phyloP scores from a whole-genome alignment of 2,797 vertebrate species.

The Melanotaenia pygmaea region DNA sequence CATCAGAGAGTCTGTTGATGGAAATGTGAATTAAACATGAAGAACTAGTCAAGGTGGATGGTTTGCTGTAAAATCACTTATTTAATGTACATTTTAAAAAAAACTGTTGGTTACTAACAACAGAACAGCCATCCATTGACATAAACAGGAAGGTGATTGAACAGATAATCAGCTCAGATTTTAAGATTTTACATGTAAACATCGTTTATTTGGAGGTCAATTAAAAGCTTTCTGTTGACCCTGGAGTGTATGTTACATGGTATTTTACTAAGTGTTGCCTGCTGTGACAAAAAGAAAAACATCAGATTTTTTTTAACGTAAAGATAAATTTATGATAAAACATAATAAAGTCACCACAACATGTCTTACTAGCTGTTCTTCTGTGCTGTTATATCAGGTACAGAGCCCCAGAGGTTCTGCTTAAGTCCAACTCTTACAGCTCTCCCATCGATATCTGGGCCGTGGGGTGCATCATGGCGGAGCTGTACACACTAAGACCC shows the following conservation, averaged over 20 bases:
- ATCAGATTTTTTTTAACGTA: background rate
- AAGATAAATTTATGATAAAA: background rate
- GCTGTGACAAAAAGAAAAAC: background rate
- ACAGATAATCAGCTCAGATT: conserved; percentile 14
- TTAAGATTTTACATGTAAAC: background rate
- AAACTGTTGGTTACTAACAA: conserved; percentile 3
- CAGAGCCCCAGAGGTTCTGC: conserved; percentile 91
- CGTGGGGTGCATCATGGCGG: conserved; percentile 95
- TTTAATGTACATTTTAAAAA: background rate
- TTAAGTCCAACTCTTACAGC: conserved; percentile 90
- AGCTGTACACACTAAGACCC: conserved; percentile 91
- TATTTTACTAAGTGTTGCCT: background rate
- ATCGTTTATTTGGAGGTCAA: background rate
- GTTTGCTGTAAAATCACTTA: conserved; percentile 8
- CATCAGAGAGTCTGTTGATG: background rate
- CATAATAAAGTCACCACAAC: background rate
- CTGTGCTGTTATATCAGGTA: conserved; percentile 82
- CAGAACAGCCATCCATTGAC: conserved; percentile 10
- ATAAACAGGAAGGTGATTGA: background rate
- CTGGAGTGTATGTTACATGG: background rate
- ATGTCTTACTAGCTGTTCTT: background rate
- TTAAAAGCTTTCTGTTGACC: background rate
- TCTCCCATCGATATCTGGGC: conserved; percentile 97
- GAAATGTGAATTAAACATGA: background rate
- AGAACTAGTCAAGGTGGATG: background rate